Evolutionary conservation across 1,140 invertebrate species (phyloP).

Genomic region (Agrilus planipennis): DNA sequence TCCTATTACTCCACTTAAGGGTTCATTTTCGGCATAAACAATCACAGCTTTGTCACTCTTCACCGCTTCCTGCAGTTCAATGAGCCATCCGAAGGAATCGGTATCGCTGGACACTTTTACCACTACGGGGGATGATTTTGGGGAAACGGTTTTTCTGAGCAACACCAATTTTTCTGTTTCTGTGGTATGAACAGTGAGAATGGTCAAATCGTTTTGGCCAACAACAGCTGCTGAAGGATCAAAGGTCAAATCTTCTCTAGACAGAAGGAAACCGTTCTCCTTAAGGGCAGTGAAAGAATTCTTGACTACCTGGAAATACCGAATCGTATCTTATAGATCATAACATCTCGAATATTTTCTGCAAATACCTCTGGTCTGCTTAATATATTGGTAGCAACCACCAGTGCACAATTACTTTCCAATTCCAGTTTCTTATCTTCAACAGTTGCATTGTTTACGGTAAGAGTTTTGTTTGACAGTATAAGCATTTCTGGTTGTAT

Average conservation of each 20-base stretch:
- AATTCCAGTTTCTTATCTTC: slow-evolving; percentile 47
- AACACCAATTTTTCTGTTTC: slow-evolving; percentile 35
- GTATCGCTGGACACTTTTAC: slow-evolving; percentile 9
- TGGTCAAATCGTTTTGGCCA: slow-evolving; percentile 29
- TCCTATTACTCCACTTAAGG: slow-evolving; percentile 75
- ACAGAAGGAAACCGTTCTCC: slow-evolving; percentile 38
- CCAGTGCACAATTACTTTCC: slow-evolving; percentile 45
- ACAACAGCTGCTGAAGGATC: slow-evolving; percentile 9
- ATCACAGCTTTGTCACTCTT: slow-evolving; percentile 42
- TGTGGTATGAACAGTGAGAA: slow-evolving; percentile 34
- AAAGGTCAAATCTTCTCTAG: slow-evolving; percentile 32
- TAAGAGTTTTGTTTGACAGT: slow-evolving; percentile 37
- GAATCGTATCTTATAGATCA: background rate
- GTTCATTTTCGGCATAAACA: slow-evolving; percentile 46
- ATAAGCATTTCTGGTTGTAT: slow-evolving; percentile 46
- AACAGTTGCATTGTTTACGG: slow-evolving; percentile 41
- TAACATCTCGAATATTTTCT: background rate
- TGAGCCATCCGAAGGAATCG: slow-evolving; percentile 36
- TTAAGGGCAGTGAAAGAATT: slow-evolving; percentile 26
- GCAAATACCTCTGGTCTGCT: slow-evolving; percentile 1
- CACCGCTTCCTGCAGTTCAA: slow-evolving; percentile 39
- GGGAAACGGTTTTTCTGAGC: slow-evolving; percentile 8
- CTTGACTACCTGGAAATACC: background rate
- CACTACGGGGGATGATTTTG: background rate
- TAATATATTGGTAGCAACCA: slow-evolving; percentile 38